A percentile compares a stretch with the other conserved stretches of the same genome.
These are phyloP conservation scores for Allygus modestus DNA, from an alignment of 2,888 invertebrate species.

Conservation along the genomic window DNA sequence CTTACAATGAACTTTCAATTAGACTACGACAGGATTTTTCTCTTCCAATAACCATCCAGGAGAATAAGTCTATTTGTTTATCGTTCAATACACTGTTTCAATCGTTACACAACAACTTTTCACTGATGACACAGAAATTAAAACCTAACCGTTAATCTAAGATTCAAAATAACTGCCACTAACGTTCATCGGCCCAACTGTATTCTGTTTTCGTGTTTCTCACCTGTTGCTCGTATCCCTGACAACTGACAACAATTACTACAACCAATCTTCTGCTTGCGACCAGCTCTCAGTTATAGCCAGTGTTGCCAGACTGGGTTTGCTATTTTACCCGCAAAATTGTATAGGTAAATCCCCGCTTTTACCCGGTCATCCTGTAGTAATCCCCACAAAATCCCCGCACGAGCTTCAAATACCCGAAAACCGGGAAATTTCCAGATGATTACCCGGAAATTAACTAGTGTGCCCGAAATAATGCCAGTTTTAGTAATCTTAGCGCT, in stretches of 20 bases:
- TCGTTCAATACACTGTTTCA: background rate
- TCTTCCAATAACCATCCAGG: background rate
- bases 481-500: too few relatives aligned
- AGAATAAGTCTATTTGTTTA: background rate
- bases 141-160: background rate
- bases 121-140: background rate
- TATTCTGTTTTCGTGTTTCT: background rate
- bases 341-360: too few relatives aligned
- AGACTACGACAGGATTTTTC: background rate
- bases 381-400: too few relatives aligned
- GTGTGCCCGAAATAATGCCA: too few relatives aligned
- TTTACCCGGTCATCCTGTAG: too few relatives aligned
- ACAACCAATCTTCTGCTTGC: constrained; percentile 15
- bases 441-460: too few relatives aligned
- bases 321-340: too few relatives aligned
- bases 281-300: background rate
- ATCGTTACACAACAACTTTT: background rate
- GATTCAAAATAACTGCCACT: constrained; percentile 5
- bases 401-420: too few relatives aligned
- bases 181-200: background rate
- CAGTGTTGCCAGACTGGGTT: too few relatives aligned
- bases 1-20: too few relatives aligned
- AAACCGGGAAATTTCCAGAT: too few relatives aligned
- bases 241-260: background rate
- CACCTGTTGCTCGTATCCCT: constrained; percentile 37